Base-by-base conservation (phyloP, 1,140 invertebrate genomes). In the Hylyphantes graminicola region DNA sequence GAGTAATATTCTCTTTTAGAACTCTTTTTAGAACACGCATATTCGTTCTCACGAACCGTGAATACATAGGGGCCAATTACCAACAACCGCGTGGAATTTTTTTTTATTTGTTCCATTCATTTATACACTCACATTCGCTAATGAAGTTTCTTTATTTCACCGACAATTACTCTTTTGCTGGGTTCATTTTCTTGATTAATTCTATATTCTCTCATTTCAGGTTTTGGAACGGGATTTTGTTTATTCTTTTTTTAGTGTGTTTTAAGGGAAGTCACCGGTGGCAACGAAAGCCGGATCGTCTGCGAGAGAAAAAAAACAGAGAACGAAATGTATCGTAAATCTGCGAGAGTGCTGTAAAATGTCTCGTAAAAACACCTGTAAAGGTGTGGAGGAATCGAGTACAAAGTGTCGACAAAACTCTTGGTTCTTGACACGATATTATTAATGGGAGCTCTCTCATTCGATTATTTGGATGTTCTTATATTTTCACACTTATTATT, bases 281-380 rank as follows among this genome's bases (percentile, higher is more conserved):
- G 35, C 74, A 76, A 53, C 21, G 59, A 76, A 53, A 57, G 68
- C 13, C 12, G 12, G 19, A 55, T 59, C n/a, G 54, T 75, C 73
- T 35, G 11, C 6, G 17, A 50, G 21, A 19, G 19, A 55, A 55
- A 51, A 74, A 74, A 59, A 21, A 54, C 6, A 76, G 61, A 63
- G 17, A 64, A 64, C n/a, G 74, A n/a, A 64, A 50, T 48, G 8
- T 63, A 76, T 76, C 74, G 74, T 76, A 76, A 76, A 76, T 76
- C 51, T 51, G 74, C 64, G 19, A 63, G 13, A 48, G n/a, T 59
- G 74, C 51, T 13, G 59, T 76, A 76, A 61, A 76, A n/a, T 5
- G 74, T 64, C 74, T 76, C 74, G 74, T 76, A 76, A 76, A 74
- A 76, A 50, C 17, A 21, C 17, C 11, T 51, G 67, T 74, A 74